Evolutionary conservation across 2,113 vertebrate species (phyloP).

Genomic region (Dipodomys ordii): DNA sequence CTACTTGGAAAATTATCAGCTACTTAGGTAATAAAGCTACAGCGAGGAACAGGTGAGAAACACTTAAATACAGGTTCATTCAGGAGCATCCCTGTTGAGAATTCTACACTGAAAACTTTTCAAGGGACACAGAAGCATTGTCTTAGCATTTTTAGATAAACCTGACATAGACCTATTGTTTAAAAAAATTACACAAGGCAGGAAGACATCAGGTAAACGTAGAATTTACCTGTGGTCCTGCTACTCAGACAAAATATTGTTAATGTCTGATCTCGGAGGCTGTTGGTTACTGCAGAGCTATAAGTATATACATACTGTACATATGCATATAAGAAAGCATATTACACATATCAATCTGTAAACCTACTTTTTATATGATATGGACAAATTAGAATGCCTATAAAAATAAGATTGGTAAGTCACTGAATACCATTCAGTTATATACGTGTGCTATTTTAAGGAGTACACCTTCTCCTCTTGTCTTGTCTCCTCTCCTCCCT

Average conservation of each 20-base stretch:
- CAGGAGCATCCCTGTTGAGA: neutral
- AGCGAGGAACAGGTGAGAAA: neutral
- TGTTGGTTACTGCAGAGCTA: no score
- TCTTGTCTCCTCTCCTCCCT: no score
- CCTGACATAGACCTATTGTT: neutral
- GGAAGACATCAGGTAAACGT: neutral
- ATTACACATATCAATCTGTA: neutral
- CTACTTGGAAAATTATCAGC: neutral
- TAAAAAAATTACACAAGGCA: neutral
- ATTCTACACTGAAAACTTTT: constrained; percentile 12
- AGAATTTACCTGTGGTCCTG: neutral
- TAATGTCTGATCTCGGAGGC: neutral
- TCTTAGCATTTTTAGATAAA: constrained; percentile 2
- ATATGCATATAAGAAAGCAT: neutral
- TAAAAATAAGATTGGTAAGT: neutral
- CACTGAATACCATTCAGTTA: neutral
- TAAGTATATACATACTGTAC: neutral
- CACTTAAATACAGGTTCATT: neutral
- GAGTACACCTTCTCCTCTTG: no score
- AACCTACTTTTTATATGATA: constrained; percentile 3
- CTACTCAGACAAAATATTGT: neutral
- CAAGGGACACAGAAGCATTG: neutral
- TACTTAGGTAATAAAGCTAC: neutral
- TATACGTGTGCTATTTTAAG: no score
- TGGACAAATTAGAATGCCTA: neutral